These are phyloP conservation scores for Tarsius wallacei DNA, from an alignment of 2,797 vertebrate species.

Conservation along the genomic window DNA sequence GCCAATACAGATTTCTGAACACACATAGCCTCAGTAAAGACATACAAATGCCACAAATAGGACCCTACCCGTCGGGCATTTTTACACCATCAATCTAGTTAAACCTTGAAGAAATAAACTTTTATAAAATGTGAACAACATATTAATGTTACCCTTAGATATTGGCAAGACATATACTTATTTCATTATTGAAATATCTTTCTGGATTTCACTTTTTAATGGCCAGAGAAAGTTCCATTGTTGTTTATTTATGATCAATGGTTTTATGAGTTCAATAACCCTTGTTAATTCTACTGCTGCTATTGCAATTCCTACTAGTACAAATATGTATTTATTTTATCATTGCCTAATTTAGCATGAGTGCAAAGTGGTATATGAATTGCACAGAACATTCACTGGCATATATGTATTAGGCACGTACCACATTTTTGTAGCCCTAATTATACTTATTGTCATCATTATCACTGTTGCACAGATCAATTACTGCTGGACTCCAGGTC, in stretches of 20 bases:
- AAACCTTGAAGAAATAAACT: background rate
- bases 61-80: background rate
- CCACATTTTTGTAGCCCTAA: background rate
- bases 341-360: background rate
- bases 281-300: background rate
- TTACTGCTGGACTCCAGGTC: background rate
- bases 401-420: background rate
- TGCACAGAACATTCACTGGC: background rate
- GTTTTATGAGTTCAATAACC: constrained; percentile 21
- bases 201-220: constrained; percentile 3
- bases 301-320: background rate
- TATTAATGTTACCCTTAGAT: background rate
- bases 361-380: background rate
- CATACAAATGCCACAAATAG: background rate
- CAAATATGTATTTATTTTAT: background rate
- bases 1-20: background rate
- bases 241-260: background rate
- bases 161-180: background rate
- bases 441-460: background rate
- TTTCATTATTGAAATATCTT: background rate
- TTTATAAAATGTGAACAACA: background rate
- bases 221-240: background rate
- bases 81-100: background rate
- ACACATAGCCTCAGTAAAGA: background rate
- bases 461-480: background rate